Base-by-base conservation (phyloP, 2,888 invertebrate genomes). In the Drosophila eohydei region DNA sequence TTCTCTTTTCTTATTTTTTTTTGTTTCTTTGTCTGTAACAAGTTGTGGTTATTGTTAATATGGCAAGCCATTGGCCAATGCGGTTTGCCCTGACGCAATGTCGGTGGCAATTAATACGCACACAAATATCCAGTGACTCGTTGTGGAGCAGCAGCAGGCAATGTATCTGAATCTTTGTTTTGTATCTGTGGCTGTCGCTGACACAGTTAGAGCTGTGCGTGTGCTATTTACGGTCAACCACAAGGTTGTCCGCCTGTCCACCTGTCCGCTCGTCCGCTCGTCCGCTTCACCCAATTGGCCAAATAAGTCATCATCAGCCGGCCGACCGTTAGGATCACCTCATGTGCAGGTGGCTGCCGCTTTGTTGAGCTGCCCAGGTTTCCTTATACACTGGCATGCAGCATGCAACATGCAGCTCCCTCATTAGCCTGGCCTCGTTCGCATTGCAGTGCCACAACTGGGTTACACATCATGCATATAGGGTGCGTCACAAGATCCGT, bases 221-320 rank as follows among this genome's bases (percentile, higher is more conserved):
- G 82, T 61, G 81, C 85, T 85, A 85, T 85, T 85, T 89, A 81
- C 88, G 84, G 84, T 89, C 87, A 89, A 84, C 62, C 72, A 66
- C 84, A 87, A 83, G 86, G 83, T 81, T 88, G 74, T 52, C 73
- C 62, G 59, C 50, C 43, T 36, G 41, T 32, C 30, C 48, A 30
- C 6, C 11, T 5, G 46, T 46, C 28, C 41, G 21, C 2, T 32
- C 57, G 57, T 70, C 66, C 76, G 21, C 2, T 32, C 60, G 57
- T 70, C 66, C 76, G 80, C 74, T 87, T 85, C 85, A 85, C 85
- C 85, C 89, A 85, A 85, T 85, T 85, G 88, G 85, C 85, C 85
- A 85, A 89, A 89, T 85, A 85, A 88, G 87, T 79, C 79, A 81
- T 78, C 80, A 68, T 57, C 61, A 54, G 38, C 48, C 40, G 50